A percentile compares a stretch with the other conserved stretches of the same genome.
Evolutionary conservation across 64 coral and sea anemone species (phyloP).

Genomic region (Actinia equina): DNA sequence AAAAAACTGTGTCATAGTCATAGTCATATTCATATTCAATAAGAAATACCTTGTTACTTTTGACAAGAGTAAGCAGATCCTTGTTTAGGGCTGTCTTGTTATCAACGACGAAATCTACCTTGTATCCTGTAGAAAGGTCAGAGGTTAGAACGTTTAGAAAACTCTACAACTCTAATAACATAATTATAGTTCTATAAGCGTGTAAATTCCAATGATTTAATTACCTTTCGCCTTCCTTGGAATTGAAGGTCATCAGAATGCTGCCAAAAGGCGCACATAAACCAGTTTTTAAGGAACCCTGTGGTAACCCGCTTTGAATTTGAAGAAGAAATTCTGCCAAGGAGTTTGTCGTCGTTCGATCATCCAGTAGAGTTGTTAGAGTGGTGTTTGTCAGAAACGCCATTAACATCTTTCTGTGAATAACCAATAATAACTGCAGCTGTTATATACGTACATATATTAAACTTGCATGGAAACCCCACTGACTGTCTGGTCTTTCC

Average conservation of each 20-base stretch:
- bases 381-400: neutral
- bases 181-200: neutral
- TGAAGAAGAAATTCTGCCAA: conserved; percentile 8
- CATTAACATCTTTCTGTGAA: conserved; percentile 17
- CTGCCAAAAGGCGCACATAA: neutral
- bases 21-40: neutral
- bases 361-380: conserved; percentile 33
- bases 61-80: neutral
- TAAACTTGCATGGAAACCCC: conserved; percentile 25
- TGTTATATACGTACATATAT: neutral
- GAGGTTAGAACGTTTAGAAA: neutral
- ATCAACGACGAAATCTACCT: neutral
- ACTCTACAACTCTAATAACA: neutral
- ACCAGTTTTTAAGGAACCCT: conserved; percentile 12
- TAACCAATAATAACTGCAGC: neutral
- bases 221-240: neutral
- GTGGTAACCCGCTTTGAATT: no score
- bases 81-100: neutral
- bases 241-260: conserved; percentile 1
- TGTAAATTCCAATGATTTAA: conserved; percentile 3
- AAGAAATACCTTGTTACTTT: neutral
- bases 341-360: neutral
- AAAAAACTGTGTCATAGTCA: no score
- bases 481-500: conserved; percentile 24
- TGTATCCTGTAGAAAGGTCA: neutral